A percentile compares a stretch with the other conserved stretches of the same genome.
Evolutionary conservation across 2,888 invertebrate genomes (phyloP).

Genomic region (Watsonalla cultraria): DNA sequence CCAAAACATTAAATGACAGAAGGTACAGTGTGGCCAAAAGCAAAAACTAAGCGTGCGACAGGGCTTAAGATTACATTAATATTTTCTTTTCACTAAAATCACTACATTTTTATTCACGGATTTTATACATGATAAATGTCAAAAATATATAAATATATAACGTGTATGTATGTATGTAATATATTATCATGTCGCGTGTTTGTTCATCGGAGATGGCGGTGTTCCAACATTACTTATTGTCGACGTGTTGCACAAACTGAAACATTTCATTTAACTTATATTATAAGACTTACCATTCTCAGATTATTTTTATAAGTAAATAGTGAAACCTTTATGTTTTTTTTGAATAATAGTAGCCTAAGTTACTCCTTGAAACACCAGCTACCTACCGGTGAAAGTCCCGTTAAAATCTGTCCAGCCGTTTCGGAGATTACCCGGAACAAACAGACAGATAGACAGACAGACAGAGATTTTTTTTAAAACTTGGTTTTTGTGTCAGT

Average conservation of each 20-base stretch:
- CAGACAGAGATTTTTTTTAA: no score
- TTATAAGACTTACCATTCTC: no score
- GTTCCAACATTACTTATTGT: slow-evolving; percentile 57
- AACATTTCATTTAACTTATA: slow-evolving; percentile 29
- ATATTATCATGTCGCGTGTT: slow-evolving; percentile 22
- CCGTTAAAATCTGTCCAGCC: no score
- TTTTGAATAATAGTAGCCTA: no score
- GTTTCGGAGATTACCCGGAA: no score
- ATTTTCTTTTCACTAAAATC: slow-evolving; percentile 11
- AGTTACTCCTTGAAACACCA: no score
- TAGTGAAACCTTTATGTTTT: no score
- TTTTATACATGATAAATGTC: slow-evolving; percentile 15
- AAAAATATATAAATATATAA: slow-evolving; percentile 34
- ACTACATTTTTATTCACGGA: slow-evolving; percentile 4
- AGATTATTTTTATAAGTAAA: no score
- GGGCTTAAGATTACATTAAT: background rate
- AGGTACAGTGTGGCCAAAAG: background rate
- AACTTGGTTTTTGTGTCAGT: no score
- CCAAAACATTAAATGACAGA: background rate
- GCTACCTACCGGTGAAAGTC: no score
- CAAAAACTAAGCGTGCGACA: background rate
- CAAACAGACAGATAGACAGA: no score
- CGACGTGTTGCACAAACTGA: slow-evolving; percentile 65
- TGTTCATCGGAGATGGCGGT: slow-evolving; percentile 1
- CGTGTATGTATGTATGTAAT: slow-evolving; percentile 24